Evolutionary conservation across 2,113 vertebrate species (phyloP).

Genomic region (Vimba vimba): DNA sequence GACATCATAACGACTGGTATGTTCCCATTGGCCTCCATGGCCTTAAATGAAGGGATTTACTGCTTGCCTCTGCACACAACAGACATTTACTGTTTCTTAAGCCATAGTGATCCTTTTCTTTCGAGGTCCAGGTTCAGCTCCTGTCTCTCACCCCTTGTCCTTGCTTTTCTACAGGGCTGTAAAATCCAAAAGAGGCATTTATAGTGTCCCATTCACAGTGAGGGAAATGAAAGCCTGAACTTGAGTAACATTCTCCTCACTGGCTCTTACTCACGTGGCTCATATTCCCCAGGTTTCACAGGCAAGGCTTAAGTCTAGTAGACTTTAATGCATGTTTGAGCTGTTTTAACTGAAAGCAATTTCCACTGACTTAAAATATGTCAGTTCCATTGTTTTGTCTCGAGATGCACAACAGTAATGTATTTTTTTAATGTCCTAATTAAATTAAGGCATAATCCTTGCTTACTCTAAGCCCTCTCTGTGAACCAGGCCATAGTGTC

Average conservation of each 20-base stretch:
- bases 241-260: neutral
- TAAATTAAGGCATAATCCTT: too few species aligned
- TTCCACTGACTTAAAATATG: too few species aligned
- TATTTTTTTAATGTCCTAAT: too few species aligned
- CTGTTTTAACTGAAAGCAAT: too few species aligned
- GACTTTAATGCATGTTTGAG: too few species aligned
- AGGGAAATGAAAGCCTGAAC: conserved; percentile 27
- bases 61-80: conserved; percentile 28
- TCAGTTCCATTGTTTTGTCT: too few species aligned
- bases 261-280: neutral
- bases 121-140: conserved; percentile 50
- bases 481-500: neutral
- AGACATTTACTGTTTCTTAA: conserved; percentile 36
- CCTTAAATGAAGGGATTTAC: conserved; percentile 37
- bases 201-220: conserved; percentile 29
- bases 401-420: too few species aligned
- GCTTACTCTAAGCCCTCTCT: too few species aligned
- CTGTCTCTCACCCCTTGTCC: conserved; percentile 43
- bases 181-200: conserved; percentile 19
- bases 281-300: neutral
- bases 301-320: too few species aligned
- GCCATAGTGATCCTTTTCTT: conserved; percentile 10
- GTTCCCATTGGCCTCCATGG: conserved; percentile 2
- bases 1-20: conserved; percentile 40
- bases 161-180: conserved; percentile 2